phyloP scores from a whole-genome alignment of 2,113 vertebrate species.

The Arothron firmamentum region DNA sequence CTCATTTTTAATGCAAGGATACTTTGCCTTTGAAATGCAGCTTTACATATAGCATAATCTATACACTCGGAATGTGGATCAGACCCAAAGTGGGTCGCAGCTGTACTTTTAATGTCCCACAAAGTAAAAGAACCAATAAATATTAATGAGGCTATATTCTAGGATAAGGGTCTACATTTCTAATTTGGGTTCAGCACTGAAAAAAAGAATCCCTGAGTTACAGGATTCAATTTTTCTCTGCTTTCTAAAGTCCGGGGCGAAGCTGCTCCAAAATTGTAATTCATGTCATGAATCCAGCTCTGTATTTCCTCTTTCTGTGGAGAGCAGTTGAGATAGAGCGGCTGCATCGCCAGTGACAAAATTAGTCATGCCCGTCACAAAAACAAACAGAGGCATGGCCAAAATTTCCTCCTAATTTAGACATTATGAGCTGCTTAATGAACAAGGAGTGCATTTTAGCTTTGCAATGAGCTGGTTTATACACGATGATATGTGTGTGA shows the following conservation, averaged over 20 bases:
- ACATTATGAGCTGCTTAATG: not conserved
- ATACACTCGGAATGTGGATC: slow-evolving; percentile 49
- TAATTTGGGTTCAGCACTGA: slow-evolving; percentile 55
- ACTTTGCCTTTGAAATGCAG: slow-evolving; percentile 31
- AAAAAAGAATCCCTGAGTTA: slow-evolving; percentile 47
- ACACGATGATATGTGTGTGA: not conserved
- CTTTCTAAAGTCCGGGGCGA: slow-evolving; percentile 17
- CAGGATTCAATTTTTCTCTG: slow-evolving; percentile 51
- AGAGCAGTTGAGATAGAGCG: slow-evolving; percentile 23
- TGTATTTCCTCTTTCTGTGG: slow-evolving; percentile 6
- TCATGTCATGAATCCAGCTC: slow-evolving; percentile 23
- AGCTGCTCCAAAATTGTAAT: slow-evolving; percentile 41
- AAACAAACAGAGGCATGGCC: slow-evolving; percentile 11
- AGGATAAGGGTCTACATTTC: slow-evolving; percentile 54
- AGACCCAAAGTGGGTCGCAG: slow-evolving; percentile 53
- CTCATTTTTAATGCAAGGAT: slow-evolving; percentile 9
- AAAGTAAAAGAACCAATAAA: slow-evolving; percentile 67
- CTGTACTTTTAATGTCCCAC: slow-evolving; percentile 51
- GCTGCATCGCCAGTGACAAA: slow-evolving; percentile 16
- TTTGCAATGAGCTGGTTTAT: not conserved
- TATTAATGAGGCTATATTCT: slow-evolving; percentile 61
- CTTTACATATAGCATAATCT: slow-evolving; percentile 34
- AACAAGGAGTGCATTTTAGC: not conserved
- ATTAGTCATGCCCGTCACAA: slow-evolving; percentile 24
- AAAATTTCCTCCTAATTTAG: not conserved